A percentile compares a stretch with the other conserved stretches of the same genome.
phyloP scores from a whole-genome alignment of 2,113 vertebrate genomes.

The Melanotaenia duboulayi region DNA sequence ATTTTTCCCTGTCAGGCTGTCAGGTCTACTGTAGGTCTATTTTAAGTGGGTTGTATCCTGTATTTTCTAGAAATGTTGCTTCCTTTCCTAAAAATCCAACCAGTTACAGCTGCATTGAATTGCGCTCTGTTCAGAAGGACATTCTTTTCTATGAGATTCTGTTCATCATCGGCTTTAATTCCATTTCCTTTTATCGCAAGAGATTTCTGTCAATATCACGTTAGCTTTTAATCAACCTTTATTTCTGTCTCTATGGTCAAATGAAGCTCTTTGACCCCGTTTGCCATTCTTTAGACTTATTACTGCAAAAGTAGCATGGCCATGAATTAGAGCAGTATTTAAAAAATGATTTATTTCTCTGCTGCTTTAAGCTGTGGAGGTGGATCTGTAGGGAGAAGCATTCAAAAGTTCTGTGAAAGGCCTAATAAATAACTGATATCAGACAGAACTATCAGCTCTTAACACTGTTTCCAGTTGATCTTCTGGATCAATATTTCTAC shows the following conservation, averaged over 20 bases:
- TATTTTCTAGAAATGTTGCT: conserved; percentile 25
- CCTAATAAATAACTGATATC: too few species aligned
- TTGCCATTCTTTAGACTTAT: not conserved
- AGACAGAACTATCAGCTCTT: too few species aligned
- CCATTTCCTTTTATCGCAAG: too few species aligned
- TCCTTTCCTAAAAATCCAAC: conserved; percentile 18
- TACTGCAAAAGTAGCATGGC: not conserved
- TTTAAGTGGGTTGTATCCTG: conserved; percentile 26
- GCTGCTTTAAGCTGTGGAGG: not conserved
- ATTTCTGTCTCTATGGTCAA: not conserved
- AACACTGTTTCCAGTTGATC: too few species aligned
- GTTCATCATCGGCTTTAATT: conserved; percentile 8
- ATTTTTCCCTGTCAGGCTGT: conserved; percentile 36
- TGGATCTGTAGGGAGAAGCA: too few species aligned
- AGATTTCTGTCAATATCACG: not conserved
- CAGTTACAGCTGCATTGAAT: conserved; percentile 19
- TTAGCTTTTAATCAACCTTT: not conserved
- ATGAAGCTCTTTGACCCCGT: not conserved
- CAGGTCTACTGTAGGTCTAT: conserved; percentile 33
- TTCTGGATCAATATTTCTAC: too few species aligned
- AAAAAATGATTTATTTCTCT: not conserved
- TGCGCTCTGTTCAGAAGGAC: conserved; percentile 3
- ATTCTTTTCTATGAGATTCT: conserved; percentile 13
- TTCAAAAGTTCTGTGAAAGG: too few species aligned
- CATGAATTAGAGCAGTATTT: not conserved